These are phyloP conservation scores for Varecia variegata DNA, from an alignment of 2,797 vertebrate genomes.

Conservation along the genomic window DNA sequence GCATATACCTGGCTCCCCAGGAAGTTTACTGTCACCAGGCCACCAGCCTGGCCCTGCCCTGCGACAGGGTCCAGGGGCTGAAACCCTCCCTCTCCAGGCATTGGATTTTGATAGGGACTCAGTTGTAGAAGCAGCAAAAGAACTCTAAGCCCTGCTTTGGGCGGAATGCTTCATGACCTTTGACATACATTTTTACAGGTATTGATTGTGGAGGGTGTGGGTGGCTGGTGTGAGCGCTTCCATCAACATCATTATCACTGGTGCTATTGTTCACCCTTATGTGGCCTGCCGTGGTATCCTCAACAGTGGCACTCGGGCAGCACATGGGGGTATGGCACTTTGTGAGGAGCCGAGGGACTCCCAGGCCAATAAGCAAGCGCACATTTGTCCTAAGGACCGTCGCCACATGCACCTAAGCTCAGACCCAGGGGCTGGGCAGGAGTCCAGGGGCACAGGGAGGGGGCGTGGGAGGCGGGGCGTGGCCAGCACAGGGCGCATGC, in stretches of 20 bases:
- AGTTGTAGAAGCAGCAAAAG: neutral
- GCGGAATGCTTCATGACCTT: too few species aligned
- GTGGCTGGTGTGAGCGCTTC: accelerated
- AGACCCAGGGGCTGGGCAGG: accelerated
- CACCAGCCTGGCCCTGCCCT: neutral
- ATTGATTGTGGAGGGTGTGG: neutral
- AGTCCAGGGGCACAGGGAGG: accelerated
- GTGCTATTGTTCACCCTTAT: neutral
- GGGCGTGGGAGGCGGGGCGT: accelerated
- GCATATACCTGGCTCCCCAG: neutral
- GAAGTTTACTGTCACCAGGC: neutral
- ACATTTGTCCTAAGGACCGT: neutral
- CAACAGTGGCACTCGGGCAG: neutral
- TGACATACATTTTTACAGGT: neutral
- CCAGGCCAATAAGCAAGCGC: neutral
- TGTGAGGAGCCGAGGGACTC: neutral
- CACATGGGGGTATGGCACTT: accelerated
- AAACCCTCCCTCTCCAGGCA: accelerated
- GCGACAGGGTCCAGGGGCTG: accelerated
- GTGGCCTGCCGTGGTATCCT: accelerated
- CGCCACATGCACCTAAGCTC: accelerated
- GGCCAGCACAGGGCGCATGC: accelerated
- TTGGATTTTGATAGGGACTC: neutral
- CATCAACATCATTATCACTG: accelerated
- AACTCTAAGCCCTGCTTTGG: accelerated